Evolutionary conservation across 2,888 invertebrate genomes (phyloP), one percentile per base, ranked within the genome.

Genomic region (Quadroppia sp.): DNA sequence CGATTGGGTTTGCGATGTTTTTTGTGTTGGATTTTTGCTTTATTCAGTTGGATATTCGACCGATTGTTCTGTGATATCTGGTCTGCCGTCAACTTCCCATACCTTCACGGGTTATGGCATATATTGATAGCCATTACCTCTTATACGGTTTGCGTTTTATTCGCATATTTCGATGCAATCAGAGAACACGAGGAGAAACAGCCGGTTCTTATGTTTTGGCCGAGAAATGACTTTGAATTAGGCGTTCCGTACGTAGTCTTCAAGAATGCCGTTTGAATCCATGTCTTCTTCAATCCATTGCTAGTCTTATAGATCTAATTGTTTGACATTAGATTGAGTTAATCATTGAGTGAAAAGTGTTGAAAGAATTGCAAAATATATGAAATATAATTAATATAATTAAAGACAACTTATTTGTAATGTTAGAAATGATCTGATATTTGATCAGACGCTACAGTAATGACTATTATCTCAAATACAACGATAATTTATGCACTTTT

Each of bases 51-150:
- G 91, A 83, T 90, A 50, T 87, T 89, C 80, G 91, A 91, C 83
- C 85, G 90, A 9, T 82, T 90, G 80, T 89, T 90, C 81, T 92
- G 91, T 81, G 89, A 90, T 79, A 87, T 88, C 23, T 91, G 90
- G 90, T 86, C 89, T 1, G 86, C 87, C 17, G 86, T 90, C 15
- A 87, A 89, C 83, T 90, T 92, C 79, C 91, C 91, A 0, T 91
- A 91, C 82, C 85, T 92, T 80, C 91, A 92, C 81, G 90, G 89
- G 15, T 85, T 90, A 23, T 92, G 91, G 91, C 91, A 92, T 81
- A 83, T 92, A 17, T 87, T 91, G 72, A 90, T 90, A 78, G 90
- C 90, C 80, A 89, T 91, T 71, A 88, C 90, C 0, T 87, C 89
- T 42, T 91, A 91, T 79, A 89, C 90, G 6, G 87, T 88, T 17